phyloP scores from a whole-genome alignment of 2,797 vertebrate species.

The Pipistrellus nathusii region DNA sequence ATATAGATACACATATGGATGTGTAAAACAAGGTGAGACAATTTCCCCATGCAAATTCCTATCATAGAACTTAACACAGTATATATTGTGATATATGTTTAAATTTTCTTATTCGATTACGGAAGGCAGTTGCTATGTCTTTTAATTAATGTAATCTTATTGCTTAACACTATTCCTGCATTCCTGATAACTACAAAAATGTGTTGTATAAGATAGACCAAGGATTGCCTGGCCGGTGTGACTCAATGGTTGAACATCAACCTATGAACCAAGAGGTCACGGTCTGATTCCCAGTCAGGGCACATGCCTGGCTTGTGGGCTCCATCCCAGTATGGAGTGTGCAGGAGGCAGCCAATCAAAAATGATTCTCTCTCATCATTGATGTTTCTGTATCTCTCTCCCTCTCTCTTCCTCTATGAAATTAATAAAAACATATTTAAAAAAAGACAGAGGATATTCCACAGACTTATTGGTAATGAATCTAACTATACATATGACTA shows the following conservation, averaged over 20 bases:
- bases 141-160: not conserved
- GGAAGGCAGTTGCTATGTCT: not conserved
- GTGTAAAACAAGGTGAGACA: not conserved
- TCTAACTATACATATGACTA: not conserved
- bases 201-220: not conserved
- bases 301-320: too few species aligned
- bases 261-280: too few species aligned
- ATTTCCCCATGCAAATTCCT: not conserved
- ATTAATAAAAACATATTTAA: not conserved
- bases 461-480: not conserved
- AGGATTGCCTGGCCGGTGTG: too few species aligned
- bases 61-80: not conserved
- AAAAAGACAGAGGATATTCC: not conserved
- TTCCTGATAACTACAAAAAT: not conserved
- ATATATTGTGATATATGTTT: not conserved
- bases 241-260: too few species aligned
- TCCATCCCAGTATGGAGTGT: too few species aligned
- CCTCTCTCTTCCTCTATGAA: too few species aligned
- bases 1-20: not conserved
- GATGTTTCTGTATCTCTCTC: too few species aligned
- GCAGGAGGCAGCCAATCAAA: too few species aligned
- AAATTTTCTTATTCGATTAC: not conserved
- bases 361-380: too few species aligned
- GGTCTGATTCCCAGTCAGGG: too few species aligned
- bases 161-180: not conserved